These are phyloP conservation scores for Neolamprologus fasciatus DNA, from an alignment of 2,113 vertebrate species.

Conservation along the genomic window DNA sequence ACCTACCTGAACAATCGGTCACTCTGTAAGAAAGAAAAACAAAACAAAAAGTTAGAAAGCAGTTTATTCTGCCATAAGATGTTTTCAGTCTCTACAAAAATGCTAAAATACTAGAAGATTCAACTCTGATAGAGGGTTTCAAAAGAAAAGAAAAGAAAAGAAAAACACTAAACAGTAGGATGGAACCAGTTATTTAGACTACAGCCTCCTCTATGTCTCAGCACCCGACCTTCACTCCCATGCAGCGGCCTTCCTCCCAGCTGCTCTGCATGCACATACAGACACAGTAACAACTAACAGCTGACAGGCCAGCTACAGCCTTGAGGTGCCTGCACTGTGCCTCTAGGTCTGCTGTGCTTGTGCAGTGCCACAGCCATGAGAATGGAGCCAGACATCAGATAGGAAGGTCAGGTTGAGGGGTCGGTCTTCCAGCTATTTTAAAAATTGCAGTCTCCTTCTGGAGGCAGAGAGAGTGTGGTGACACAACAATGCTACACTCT, in stretches of 20 bases:
- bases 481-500: background rate
- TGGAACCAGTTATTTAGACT: background rate
- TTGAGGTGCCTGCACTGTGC: background rate
- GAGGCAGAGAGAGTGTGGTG: background rate
- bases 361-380: background rate
- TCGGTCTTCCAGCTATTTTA: slow-evolving; percentile 1
- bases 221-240: background rate
- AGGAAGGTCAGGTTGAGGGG: background rate
- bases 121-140: background rate
- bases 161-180: background rate
- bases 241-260: background rate
- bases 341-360: background rate
- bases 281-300: background rate
- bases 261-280: background rate
- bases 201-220: background rate
- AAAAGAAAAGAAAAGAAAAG: background rate
- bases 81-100: background rate
- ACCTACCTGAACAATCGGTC: slow-evolving; percentile 87
- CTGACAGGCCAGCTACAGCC: background rate
- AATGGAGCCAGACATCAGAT: background rate
- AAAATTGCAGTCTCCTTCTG: background rate
- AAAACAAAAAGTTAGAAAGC: background rate
- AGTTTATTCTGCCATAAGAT: background rate
- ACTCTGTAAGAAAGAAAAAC: slow-evolving; percentile 68
- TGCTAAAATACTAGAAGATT: background rate